Conservation (phyloP, 2,113 vertebrate species). For the Orycteropus afer region DNA sequence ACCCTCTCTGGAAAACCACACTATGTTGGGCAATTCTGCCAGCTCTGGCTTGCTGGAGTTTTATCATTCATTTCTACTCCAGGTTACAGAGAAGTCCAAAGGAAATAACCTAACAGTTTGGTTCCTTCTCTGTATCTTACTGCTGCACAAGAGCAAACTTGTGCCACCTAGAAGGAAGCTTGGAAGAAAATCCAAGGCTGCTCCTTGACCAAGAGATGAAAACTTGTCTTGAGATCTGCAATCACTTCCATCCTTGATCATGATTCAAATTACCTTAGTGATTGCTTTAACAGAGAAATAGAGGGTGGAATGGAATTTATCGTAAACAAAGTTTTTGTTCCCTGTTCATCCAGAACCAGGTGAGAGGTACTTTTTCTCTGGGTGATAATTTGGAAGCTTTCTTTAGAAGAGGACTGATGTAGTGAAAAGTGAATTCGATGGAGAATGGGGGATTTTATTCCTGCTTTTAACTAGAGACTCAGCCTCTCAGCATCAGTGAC, state of each 20-base stretch:
- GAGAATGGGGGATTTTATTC: not conserved
- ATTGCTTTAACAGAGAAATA: conserved; percentile 24
- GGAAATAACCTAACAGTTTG: not conserved
- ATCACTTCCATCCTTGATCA: not conserved
- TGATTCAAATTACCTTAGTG: not conserved
- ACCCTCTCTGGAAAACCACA: not conserved
- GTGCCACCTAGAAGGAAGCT: too few relatives aligned
- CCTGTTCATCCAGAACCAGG: conserved; percentile 11
- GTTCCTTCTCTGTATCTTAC: not conserved
- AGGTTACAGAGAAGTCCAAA: not conserved
- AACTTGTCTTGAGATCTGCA: not conserved
- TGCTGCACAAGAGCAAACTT: not conserved
- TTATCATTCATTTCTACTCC: not conserved
- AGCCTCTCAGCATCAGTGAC: not conserved
- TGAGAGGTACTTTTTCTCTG: not conserved
- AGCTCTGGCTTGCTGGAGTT: not conserved
- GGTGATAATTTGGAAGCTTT: not conserved
- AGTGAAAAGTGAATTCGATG: not conserved
- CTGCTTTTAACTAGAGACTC: not conserved
- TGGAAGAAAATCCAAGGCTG: not conserved
- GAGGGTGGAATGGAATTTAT: not conserved
- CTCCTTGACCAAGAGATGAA: not conserved
- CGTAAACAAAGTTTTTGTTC: not conserved
- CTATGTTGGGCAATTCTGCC: not conserved
- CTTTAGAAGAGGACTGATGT: not conserved